These are phyloP conservation scores for Hippasteria phrygiana DNA, from an alignment of 53 echinoderm and acorn worm genomes.

Conservation along the genomic window DNA sequence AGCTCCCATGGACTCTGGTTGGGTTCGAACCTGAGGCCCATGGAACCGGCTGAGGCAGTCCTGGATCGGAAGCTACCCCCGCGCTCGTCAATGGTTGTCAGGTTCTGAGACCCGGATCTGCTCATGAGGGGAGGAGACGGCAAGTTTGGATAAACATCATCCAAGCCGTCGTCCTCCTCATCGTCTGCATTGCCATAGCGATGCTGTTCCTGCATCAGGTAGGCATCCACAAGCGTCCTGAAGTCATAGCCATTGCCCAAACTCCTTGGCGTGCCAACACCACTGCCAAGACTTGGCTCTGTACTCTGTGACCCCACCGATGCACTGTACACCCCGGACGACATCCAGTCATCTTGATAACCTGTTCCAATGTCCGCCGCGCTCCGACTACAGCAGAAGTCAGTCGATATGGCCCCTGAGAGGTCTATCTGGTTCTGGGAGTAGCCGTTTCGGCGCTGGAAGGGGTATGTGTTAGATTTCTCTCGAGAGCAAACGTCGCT, in stretches of 20 bases:
- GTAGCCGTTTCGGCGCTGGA: constrained; percentile 37
- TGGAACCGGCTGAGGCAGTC: constrained; percentile 36
- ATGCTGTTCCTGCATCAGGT: constrained; percentile 53
- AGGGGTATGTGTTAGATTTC: constrained; percentile 14
- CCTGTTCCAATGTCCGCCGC: constrained; percentile 1
- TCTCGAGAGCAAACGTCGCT: neutral
- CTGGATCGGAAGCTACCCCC: constrained; percentile 42
- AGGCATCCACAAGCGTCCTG: constrained; percentile 45
- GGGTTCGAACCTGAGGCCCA: constrained; percentile 47
- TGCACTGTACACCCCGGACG: constrained; percentile 37
- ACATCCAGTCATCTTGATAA: constrained; percentile 32
- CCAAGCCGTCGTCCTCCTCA: constrained; percentile 39
- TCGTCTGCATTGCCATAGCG: constrained; percentile 26
- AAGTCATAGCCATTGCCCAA: constrained; percentile 45
- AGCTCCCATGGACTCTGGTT: neutral
- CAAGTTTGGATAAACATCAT: constrained; percentile 39
- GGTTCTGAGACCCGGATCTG: constrained; percentile 39
- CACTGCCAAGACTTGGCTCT: neutral
- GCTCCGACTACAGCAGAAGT: constrained; percentile 26
- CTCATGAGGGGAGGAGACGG: constrained; percentile 20
- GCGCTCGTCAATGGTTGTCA: constrained; percentile 51
- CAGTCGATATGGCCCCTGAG: constrained; percentile 46
- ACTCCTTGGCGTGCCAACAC: constrained; percentile 8
- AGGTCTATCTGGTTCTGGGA: constrained; percentile 41
- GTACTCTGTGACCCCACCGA: constrained; percentile 28